Base-by-base conservation (phyloP, 1,140 invertebrate genomes). In the Pteromalus puparum region DNA sequence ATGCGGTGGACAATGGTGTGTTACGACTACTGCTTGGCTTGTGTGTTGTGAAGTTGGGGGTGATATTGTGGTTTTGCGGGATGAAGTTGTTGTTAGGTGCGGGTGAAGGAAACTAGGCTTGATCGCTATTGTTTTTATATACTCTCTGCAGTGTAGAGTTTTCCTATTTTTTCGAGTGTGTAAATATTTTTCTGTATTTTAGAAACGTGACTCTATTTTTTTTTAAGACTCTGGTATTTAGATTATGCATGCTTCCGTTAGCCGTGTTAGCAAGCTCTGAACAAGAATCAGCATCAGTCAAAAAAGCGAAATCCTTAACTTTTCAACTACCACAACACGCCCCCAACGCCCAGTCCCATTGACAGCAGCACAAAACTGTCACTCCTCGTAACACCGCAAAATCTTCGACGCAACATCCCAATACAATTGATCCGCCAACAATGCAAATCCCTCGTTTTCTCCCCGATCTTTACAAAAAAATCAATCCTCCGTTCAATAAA, bases 1-100 rank as follows among this genome's bases (percentile, higher is more conserved):
- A 82, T 85, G 74, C 53, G 84, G 73, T 85, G 79, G 79, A 81
- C 73, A 38, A 85, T 85, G 84, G 84, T 85, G 84, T 61, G 82
- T 78, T 70, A 30, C 24, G 28, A 70, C 28, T 70, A 28, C 28
- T 70, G 67, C 28, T 42, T 42, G 28, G 3, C 30, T 30, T 18
- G 30, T n/a, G 34, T 74, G 73, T 74, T 74, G 21, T 74, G 73
- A 74, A 34, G 73, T 74, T 74, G 28, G 30, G 28, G 28, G 30
- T 42, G 34, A 74, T 74, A 24, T 70, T 13, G 67, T 70, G 24
- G 67, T 30, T 70, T 61, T 61, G 21, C 21, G 53, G 38, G 38
- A 42, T 42, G 38, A 42, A 9, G 38, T 42, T 42, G 38, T 42
- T 42, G 1, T 42, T 9, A 10, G 10, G 38, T n/a, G n/a, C 38